phyloP scores from a whole-genome alignment of 2,888 invertebrate species.

The Onthophagus sagittarius region DNA sequence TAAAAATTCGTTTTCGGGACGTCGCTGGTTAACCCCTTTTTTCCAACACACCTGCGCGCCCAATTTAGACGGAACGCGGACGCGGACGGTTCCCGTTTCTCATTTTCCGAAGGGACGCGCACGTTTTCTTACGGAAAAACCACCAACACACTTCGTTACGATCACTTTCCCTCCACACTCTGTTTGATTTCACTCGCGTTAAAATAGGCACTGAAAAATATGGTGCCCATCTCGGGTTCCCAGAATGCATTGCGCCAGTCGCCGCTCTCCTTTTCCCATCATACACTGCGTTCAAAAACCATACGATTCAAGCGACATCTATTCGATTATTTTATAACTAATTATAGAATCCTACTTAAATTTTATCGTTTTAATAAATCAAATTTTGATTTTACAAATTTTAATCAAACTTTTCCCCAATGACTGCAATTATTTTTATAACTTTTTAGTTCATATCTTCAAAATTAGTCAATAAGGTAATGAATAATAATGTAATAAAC shows the following conservation, averaged over 20 bases:
- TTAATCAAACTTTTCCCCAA: too few relatives aligned
- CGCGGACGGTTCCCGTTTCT: neutral
- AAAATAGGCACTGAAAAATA: constrained; percentile 55
- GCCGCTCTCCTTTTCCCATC: constrained; percentile 34
- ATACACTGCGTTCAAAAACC: constrained; percentile 32
- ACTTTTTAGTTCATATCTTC: too few relatives aligned
- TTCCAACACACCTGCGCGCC: constrained; percentile 29
- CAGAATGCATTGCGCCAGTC: constrained; percentile 52
- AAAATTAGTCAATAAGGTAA: too few relatives aligned
- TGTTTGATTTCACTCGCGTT: constrained; percentile 46
- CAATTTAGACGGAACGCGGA: constrained; percentile 29
- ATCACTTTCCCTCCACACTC: constrained; percentile 40
- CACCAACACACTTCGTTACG: constrained; percentile 26
- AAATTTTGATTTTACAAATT: too few relatives aligned
- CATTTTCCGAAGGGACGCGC: constrained; percentile 14
- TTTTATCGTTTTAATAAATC: too few relatives aligned
- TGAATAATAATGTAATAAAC: too few relatives aligned
- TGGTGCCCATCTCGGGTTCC: constrained; percentile 56
- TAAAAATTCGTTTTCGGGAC: constrained; percentile 35
- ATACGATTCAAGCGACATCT: neutral
- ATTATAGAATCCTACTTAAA: too few relatives aligned
- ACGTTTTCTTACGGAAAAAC: constrained; percentile 23
- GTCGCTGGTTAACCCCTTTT: constrained; percentile 41
- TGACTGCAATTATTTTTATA: too few relatives aligned
- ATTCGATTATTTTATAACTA: neutral